Percentiles rank a stretch among this genome's conserved stretches.
These are phyloP conservation scores for Tapera naevia DNA, from an alignment of 2,797 vertebrate genomes.

Conservation along the genomic window DNA sequence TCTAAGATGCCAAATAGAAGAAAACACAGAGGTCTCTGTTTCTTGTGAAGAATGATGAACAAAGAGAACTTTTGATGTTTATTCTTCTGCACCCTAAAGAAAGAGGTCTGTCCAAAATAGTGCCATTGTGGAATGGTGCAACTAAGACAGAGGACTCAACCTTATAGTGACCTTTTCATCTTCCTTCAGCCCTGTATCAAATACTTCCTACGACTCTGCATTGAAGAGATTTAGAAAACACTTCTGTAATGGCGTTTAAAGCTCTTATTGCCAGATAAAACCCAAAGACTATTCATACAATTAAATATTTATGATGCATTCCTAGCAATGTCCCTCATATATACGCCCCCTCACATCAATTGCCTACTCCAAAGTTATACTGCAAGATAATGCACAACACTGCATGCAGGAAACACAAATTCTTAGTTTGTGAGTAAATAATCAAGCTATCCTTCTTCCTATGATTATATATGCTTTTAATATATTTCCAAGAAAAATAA, in stretches of 20 bases:
- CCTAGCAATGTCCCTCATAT: conserved; percentile 23
- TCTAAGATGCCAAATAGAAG: conserved; percentile 45
- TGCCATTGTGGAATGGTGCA: conserved; percentile 77
- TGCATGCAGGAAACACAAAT: conserved; percentile 44
- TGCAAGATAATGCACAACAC: conserved; percentile 56
- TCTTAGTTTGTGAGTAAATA: conserved; percentile 42
- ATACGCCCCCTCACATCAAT: conserved; percentile 51
- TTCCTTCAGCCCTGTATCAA: conserved; percentile 46
- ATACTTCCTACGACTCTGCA: conserved; percentile 31
- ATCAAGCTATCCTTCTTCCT: conserved; percentile 36
- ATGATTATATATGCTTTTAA: conserved; percentile 7
- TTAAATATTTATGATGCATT: conserved; percentile 61
- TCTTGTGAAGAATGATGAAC: conserved; percentile 73
- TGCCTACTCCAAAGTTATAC: conserved; percentile 44
- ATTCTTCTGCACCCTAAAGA: conserved; percentile 73
- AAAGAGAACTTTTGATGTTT: conserved; percentile 86
- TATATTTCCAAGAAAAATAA: background rate
- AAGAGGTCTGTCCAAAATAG: conserved; percentile 80
- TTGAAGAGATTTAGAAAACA: conserved; percentile 43
- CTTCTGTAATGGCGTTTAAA: conserved; percentile 71
- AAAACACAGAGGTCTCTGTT: conserved; percentile 83
- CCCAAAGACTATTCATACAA: conserved; percentile 38
- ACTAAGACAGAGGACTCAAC: conserved; percentile 81
- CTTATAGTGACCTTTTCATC: conserved; percentile 73
- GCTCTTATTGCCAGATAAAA: conserved; percentile 44